Conservation (phyloP, 2,797 vertebrate genomes). For the Tinamus major region DNA sequence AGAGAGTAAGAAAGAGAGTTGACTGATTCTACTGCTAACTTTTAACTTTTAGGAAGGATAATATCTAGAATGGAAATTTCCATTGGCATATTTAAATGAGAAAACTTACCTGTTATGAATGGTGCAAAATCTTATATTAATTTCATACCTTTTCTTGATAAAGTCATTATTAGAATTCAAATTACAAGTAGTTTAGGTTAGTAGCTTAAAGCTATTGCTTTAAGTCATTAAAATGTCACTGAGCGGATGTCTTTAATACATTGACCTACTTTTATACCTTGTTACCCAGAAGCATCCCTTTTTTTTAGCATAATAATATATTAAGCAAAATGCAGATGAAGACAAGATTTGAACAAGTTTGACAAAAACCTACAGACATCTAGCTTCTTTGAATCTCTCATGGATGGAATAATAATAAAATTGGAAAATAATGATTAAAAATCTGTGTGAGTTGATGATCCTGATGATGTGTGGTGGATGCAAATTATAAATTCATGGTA, state of each 20-base stretch:
- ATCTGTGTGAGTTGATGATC: not conserved
- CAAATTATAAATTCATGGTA: conserved; percentile 23
- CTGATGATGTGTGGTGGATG: not conserved
- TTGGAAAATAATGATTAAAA: not conserved
- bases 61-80: not conserved
- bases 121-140: not conserved
- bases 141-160: conserved; percentile 15
- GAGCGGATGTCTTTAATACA: conserved; percentile 40
- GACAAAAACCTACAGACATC: conserved; percentile 34
- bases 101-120: not conserved
- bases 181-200: not conserved
- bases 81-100: not conserved
- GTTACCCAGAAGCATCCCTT: conserved; percentile 58
- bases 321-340: conserved; percentile 43
- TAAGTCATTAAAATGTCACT: conserved; percentile 63
- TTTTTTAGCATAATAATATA: conserved; percentile 52
- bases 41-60: not conserved
- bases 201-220: conserved; percentile 15
- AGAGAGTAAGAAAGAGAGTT: conserved; percentile 9
- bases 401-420: not conserved
- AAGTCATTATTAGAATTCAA: conserved; percentile 44
- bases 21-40: not conserved
- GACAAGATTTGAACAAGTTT: conserved; percentile 26
- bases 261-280: conserved; percentile 52
- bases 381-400: not conserved